Evolutionary conservation across 2,888 invertebrate species (phyloP).

Genomic region (Pemphredon lugubris): DNA sequence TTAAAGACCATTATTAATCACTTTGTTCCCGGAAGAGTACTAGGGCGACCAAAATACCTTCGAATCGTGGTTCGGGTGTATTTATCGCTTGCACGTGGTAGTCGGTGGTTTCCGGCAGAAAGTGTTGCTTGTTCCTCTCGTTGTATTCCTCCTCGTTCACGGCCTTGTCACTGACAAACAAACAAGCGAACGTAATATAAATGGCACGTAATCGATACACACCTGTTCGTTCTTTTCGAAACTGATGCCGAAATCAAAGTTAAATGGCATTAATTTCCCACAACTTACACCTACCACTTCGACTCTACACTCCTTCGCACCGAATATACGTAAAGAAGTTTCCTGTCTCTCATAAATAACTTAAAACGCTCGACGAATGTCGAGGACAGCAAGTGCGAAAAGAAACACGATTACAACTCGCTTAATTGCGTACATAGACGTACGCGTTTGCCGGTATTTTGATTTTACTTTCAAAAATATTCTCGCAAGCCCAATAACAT

Average conservation of each 20-base stretch:
- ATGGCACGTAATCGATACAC: neutral
- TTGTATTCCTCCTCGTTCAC: conserved; percentile 70
- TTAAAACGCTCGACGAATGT: conserved; percentile 21
- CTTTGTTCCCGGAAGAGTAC: too few relatives aligned
- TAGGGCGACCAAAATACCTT: conserved; percentile 35
- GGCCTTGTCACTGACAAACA: conserved; percentile 69
- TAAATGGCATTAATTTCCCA: neutral
- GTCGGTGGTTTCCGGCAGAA: conserved; percentile 55
- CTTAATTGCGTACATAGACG: too few relatives aligned
- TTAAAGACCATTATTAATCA: too few relatives aligned
- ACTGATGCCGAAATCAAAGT: neutral
- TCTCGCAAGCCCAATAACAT: too few relatives aligned
- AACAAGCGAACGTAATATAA: neutral
- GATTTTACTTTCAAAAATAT: too few relatives aligned
- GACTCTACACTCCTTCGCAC: neutral
- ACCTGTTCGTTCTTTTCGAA: too few relatives aligned
- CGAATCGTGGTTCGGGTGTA: conserved; percentile 42
- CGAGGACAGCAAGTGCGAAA: conserved; percentile 6
- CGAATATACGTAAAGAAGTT: too few relatives aligned
- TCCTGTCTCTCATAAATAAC: too few relatives aligned
- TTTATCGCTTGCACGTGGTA: conserved; percentile 61
- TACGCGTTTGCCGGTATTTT: too few relatives aligned
- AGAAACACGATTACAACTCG: too few relatives aligned
- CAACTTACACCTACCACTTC: too few relatives aligned
- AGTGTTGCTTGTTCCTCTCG: conserved; percentile 66